Conservation (phyloP, 2,113 vertebrate genomes). For the Rhadina sibilatrix region DNA sequence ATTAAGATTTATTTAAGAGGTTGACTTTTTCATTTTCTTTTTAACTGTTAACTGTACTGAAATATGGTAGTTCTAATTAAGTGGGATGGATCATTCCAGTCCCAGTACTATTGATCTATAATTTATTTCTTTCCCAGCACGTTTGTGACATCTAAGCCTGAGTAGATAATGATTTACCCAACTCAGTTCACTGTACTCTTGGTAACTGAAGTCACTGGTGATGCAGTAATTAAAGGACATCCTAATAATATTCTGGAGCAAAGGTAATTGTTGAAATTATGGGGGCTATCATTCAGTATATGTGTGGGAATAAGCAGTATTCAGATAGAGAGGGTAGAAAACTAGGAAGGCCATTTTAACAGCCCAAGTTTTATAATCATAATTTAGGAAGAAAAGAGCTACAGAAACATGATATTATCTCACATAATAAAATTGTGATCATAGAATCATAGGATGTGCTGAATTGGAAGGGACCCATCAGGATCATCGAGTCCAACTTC, state of each 20-base stretch:
- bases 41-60: constrained; percentile 27
- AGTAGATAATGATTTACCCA: constrained; percentile 54
- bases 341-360: background rate
- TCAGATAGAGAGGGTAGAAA: background rate
- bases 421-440: background rate
- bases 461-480: background rate
- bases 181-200: background rate
- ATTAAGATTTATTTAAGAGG: background rate
- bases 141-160: constrained; percentile 53
- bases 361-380: background rate
- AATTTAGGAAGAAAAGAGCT: background rate
- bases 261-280: background rate
- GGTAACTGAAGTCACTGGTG: background rate
- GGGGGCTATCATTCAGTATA: background rate
- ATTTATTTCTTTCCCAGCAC: constrained; percentile 66
- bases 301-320: background rate
- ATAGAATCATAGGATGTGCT: background rate
- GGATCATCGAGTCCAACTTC: accelerated
- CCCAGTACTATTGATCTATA: constrained; percentile 71
- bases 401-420: background rate
- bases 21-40: background rate
- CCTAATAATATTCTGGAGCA: background rate
- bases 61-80: constrained; percentile 69
- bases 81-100: constrained; percentile 61
- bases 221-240: background rate